These are phyloP conservation scores for Chrysoperla carnea DNA, from an alignment of 1,140 invertebrate species.

Conservation along the genomic window DNA sequence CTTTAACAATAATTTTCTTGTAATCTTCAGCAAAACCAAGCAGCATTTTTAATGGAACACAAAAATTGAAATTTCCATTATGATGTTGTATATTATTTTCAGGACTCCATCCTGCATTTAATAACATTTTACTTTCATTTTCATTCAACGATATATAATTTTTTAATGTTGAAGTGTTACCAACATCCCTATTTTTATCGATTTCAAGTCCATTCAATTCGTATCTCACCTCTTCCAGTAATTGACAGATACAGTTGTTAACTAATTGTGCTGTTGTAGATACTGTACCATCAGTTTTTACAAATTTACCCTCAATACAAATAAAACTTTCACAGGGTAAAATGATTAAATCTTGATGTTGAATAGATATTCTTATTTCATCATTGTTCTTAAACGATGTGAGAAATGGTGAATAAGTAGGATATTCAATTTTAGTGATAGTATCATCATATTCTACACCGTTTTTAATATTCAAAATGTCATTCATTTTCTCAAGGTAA, in stretches of 20 bases:
- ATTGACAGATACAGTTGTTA: slow-evolving; percentile 15
- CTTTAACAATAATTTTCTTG: slow-evolving; percentile 20
- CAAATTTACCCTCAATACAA: slow-evolving; percentile 14
- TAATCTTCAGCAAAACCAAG: slow-evolving; percentile 24
- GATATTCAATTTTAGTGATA: slow-evolving; percentile 16
- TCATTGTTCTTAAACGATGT: slow-evolving; percentile 17
- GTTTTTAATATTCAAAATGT: slow-evolving; percentile 10
- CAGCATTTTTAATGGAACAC: slow-evolving; percentile 17
- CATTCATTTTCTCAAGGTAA: slow-evolving; percentile 7
- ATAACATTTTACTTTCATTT: slow-evolving; percentile 4
- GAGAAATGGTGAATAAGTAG: slow-evolving; percentile 12
- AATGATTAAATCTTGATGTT: slow-evolving; percentile 19
- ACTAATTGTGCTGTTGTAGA: slow-evolving; percentile 6
- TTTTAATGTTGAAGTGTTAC: slow-evolving; percentile 19
- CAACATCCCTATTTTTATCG: slow-evolving; percentile 19
- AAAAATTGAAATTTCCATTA: slow-evolving; percentile 12
- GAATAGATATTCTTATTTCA: slow-evolving; percentile 18
- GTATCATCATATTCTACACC: slow-evolving; percentile 11
- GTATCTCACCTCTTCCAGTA: slow-evolving; percentile 22
- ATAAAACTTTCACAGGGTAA: slow-evolving; percentile 15
- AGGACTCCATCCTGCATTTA: slow-evolving; percentile 11
- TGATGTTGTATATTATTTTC: background rate
- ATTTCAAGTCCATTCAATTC: slow-evolving; percentile 21
- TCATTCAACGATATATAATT: slow-evolving; percentile 9
- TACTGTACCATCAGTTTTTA: slow-evolving; percentile 7